Conservation (phyloP, 2,888 invertebrate species). For the Phoenoteleia sp. region DNA sequence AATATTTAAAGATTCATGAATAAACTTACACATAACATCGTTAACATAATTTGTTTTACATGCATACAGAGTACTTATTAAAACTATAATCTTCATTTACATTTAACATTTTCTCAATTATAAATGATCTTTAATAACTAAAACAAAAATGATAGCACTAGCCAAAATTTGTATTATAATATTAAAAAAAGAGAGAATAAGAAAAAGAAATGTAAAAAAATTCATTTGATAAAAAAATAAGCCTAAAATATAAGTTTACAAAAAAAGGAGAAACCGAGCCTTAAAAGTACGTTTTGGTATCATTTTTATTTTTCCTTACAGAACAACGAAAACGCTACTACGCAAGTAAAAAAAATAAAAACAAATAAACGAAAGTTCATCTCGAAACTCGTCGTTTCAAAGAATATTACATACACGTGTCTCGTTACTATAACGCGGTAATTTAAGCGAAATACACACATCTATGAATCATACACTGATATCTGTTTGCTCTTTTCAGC, state of each 20-base stretch:
- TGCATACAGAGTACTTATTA: too few relatives aligned
- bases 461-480: constrained; percentile 71
- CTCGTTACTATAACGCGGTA: constrained; percentile 37
- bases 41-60: too few relatives aligned
- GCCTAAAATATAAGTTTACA: too few relatives aligned
- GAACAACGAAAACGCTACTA: constrained; percentile 9
- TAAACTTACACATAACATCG: too few relatives aligned
- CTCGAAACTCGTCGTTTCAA: constrained; percentile 13
- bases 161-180: too few relatives aligned
- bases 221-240: not conserved
- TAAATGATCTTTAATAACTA: too few relatives aligned
- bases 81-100: too few relatives aligned
- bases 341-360: constrained; percentile 15
- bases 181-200: too few relatives aligned
- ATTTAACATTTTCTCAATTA: too few relatives aligned
- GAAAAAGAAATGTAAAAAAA: too few relatives aligned
- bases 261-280: constrained; percentile 7
- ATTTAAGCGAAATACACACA: constrained; percentile 71
- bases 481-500: not conserved
- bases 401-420: constrained; percentile 40
- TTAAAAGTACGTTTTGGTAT: constrained; percentile 45
- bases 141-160: too few relatives aligned
- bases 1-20: too few relatives aligned
- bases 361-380: not conserved
- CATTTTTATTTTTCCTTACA: constrained; percentile 39